Evolutionary conservation across 2,797 vertebrate genomes (phyloP), one percentile per base, ranked within the genome.

Genomic region (Arctocebus calabarensis): DNA sequence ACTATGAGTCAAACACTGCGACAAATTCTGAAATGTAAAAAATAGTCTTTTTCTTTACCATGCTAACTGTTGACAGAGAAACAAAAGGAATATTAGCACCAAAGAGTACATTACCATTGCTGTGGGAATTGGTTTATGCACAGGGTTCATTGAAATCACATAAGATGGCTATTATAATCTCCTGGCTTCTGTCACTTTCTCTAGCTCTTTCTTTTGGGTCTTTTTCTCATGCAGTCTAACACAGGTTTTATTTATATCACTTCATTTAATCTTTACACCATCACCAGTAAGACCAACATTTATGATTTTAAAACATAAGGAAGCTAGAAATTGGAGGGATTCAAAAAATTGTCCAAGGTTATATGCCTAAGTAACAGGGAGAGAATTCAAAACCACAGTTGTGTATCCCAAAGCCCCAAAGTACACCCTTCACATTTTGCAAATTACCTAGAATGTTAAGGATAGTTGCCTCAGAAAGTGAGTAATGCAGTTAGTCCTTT

Each of bases 381-480:
- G 61, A 91, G 29, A 70, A 62, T 85, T 90, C 34, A 92, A 95
- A 94, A 93, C 86, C 85, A 92, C 77, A 84, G 59, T 5, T 88
- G 70, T 90, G 48, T 17, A 22, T 78, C 40, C 84, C 62, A 83
- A 88, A 87, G 43, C 59, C 59, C 57, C 43, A 95, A 88, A 94
- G 27, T 45, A 75, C 12, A 94, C 34, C 40, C 52, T 61, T 92
- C 55, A 70, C 52, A 73, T 91, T 90, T 84, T 90, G 29, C 32
- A 89, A 95, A 92, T 23, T 90, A 45, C 55, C 75, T 90, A 55
- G 43, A 75, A 77, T 79, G 88, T 81, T 74, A 70, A 94, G 66
- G 77, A 82, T 90, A 62, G 94, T 96, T 96, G 94, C 93, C 66
- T 94, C 75, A 74, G 55, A 87, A 95, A 96, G 88, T 62, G 19